Base-by-base conservation (phyloP, 2,888 invertebrate species). In the Zygothrica quintamaculata region DNA sequence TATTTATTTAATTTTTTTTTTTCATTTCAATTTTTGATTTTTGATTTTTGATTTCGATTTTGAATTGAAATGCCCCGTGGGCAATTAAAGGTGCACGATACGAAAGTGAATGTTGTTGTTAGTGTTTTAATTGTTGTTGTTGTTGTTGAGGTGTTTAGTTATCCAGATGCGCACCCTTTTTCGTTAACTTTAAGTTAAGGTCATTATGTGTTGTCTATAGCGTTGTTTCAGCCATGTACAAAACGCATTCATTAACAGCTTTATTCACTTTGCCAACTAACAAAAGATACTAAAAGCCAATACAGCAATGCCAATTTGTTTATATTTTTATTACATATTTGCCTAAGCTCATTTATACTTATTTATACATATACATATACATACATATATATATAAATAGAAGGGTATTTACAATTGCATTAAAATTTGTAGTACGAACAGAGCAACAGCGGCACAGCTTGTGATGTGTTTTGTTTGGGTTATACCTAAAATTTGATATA, bases 51-150 rank as follows among this genome's bases (percentile, higher is more conserved):
- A 2, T 47, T 47, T 22, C 5, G 33, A 42, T 56, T 43, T 65
- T 37, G 33, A 42, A 34, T 22, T 5, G 18, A 22, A 22, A 22
- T 75, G 75, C 74, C 81, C 81, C 75, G 66, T 62, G 72, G 81
- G 78, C 84, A 80, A 84, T 84, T 84, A 81, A 80, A 69, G 72
- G 47, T 77, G 79, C 79, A 79, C 81, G 81, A 75, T 70, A 74
- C 69, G 78, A 77, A 80, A 84, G 84, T 81, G 84, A 80, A 80
- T 84, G 84, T 84, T 29, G 29, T 29, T 29, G 5, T 29, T 36
- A 13, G 12, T 36, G 15, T 12, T 16, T 15, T n/a, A 4, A 26
- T 6, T 6, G 33, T 33, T 33, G 33, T 33, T 4, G 34, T 12
- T 34, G 11, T 34, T 12, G 34, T 2, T 12, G n/a, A 12, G n/a